Base-by-base conservation (phyloP, 92 coral and sea anemone genomes). In the Zoanthus sansibaricus region DNA sequence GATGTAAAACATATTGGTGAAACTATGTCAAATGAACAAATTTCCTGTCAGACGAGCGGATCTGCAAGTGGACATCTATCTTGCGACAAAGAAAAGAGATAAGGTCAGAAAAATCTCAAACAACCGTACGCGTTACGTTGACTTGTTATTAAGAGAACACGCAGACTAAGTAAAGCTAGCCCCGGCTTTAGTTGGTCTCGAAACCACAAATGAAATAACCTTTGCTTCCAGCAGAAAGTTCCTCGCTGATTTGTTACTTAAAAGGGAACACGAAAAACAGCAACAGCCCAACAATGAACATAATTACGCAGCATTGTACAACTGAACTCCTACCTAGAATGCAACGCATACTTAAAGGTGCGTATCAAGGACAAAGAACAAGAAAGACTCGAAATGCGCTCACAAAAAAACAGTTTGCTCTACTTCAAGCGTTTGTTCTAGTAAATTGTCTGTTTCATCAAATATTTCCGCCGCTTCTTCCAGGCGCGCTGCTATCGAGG, bases 341-440 rank as follows among this genome's bases (percentile, higher is more conserved):
- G 68, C 68, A 61, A 21, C 68, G 68, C 31, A 61, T 18, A 61
- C 17, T 61, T 61, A 61, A 61, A 61, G 68, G 68, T 61, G 68
- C 68, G 68, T 61, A 61, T 61, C 18, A 61, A 61, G 9, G 7
- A 61, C 68, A 61, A 61, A 61, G 68, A 61, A 61, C 68, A 61
- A 61, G 68, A 61, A 61, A 16, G 68, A 61, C 68, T 61, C 68
- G 31, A 61, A 61, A 61, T 61, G 68, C 68, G 68, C 68, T 61
- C 18, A 61, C 68, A 61, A 61, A 61, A 61, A 61, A 61, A 25
- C 68, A 61, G 68, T 61, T 61, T 0, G 68, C 30, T 61, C 68
- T 61, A 61, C 30, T 6, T 61, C 30, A 61, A 61, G 68, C 68
- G 68, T 61, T 61, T 21, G 68, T 61, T 61, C 68, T 61, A n/a